These are phyloP conservation scores for Mesoligia furuncula DNA, from an alignment of 2,888 invertebrate genomes.

Conservation along the genomic window DNA sequence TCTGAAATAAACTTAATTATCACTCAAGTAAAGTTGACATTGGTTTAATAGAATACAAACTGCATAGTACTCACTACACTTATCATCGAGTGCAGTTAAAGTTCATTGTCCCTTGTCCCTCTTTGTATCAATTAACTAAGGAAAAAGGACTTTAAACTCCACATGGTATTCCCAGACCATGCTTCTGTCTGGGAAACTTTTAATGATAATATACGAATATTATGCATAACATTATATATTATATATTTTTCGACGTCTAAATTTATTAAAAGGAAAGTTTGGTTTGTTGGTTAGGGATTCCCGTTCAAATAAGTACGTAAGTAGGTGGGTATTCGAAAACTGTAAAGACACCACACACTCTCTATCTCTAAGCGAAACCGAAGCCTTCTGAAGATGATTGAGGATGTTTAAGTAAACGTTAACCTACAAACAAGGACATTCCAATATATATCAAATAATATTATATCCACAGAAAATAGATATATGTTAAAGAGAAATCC, in stretches of 20 bases:
- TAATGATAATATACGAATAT: conserved; percentile 23
- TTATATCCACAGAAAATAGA: conserved; percentile 18
- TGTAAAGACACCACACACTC: neutral
- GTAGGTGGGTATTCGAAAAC: neutral
- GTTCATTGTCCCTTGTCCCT: conserved; percentile 50
- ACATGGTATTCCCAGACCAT: conserved; percentile 38
- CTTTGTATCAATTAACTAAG: conserved; percentile 45
- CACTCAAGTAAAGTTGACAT: neutral
- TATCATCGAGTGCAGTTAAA: conserved; percentile 23
- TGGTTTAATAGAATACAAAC: neutral
- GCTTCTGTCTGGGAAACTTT: conserved; percentile 8
- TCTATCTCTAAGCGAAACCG: neutral
- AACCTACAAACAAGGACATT: conserved; percentile 11
- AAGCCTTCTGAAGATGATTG: neutral
- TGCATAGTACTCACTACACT: neutral
- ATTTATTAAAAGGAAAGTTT: neutral
- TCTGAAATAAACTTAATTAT: neutral
- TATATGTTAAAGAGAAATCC: conserved; percentile 1
- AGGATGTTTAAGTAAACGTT: neutral
- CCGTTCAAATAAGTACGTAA: neutral
- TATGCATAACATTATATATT: neutral
- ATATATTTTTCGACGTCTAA: conserved; percentile 7
- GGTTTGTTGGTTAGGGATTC: neutral
- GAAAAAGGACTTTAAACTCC: conserved; percentile 32
- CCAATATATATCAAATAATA: conserved; percentile 5